These are phyloP conservation scores for Cyclargus thomasi DNA, from an alignment of 1,140 invertebrate species.

Conservation along the genomic window DNA sequence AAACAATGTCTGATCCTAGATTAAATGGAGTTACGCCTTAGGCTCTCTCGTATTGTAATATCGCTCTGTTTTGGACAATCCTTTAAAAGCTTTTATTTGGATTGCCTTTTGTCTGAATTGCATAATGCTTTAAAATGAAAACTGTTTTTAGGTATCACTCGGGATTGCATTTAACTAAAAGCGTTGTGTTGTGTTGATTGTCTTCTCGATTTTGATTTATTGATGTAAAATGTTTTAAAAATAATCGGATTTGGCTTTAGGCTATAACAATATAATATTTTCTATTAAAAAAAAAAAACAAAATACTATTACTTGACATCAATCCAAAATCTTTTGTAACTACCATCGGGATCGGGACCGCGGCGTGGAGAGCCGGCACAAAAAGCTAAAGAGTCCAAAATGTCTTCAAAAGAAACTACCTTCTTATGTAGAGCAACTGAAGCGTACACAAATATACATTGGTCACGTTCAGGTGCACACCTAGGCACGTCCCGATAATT, in stretches of 20 bases:
- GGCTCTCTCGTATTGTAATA: constrained; percentile 29
- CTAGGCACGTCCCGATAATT: background rate
- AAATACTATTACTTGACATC: no score
- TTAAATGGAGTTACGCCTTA: constrained; percentile 42
- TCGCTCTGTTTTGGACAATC: constrained; percentile 20
- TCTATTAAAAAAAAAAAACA: no score
- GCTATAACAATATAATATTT: no score
- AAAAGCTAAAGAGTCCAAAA: no score
- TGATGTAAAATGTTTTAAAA: no score
- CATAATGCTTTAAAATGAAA: background rate
- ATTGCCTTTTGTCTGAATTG: constrained; percentile 1
- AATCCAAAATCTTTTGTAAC: no score
- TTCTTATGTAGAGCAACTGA: background rate
- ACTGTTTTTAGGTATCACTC: background rate
- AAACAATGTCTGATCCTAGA: constrained; percentile 50
- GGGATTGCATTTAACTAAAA: background rate
- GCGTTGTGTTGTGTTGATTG: no score
- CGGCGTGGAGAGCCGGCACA: no score
- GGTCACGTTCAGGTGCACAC: background rate
- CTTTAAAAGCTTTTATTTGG: constrained; percentile 4
- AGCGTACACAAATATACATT: background rate
- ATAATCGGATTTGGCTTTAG: no score
- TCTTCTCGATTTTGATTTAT: no score
- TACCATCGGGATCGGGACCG: no score
- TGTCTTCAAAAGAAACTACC: no score